Evolutionary conservation across 2,797 vertebrate species (phyloP).

Genomic region (Arrhamphus sclerolepis): DNA sequence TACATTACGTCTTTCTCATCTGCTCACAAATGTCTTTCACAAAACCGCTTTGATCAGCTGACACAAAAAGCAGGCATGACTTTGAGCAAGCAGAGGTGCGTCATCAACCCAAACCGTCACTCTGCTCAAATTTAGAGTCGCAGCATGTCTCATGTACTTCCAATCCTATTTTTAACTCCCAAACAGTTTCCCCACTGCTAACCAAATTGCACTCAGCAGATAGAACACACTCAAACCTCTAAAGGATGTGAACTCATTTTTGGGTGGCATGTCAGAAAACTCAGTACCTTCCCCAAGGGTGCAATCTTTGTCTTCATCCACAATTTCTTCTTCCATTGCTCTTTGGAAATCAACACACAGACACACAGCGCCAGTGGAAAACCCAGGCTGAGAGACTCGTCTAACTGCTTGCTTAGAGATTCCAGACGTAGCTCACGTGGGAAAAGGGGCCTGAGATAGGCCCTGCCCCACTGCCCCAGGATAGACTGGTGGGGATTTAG

Average conservation of each 20-base stretch:
- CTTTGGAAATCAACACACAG: constrained; percentile 27
- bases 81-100: constrained; percentile 1
- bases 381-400: constrained; percentile 22
- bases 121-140: constrained; percentile 49
- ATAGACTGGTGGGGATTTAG: constrained; percentile 79
- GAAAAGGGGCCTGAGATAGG: constrained; percentile 72
- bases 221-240: constrained; percentile 41
- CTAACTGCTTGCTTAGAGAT: constrained; percentile 70
- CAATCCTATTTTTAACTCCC: constrained; percentile 79
- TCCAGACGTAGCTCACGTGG: constrained; percentile 75
- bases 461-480: constrained; percentile 75
- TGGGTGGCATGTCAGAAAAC: constrained; percentile 50
- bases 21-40: background rate
- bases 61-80: background rate
- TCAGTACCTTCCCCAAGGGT: constrained; percentile 73
- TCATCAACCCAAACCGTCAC: constrained; percentile 44
- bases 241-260: constrained; percentile 35
- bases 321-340: constrained; percentile 66
- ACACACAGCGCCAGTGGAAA: constrained; percentile 17
- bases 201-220: constrained; percentile 60
- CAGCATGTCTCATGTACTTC: constrained; percentile 61
- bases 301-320: constrained; percentile 67
- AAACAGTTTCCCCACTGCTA: constrained; percentile 62
- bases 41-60: constrained; percentile 3
- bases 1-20: background rate